Conservation (phyloP, 2,888 invertebrate genomes). For the Neuroscelio doddi region DNA sequence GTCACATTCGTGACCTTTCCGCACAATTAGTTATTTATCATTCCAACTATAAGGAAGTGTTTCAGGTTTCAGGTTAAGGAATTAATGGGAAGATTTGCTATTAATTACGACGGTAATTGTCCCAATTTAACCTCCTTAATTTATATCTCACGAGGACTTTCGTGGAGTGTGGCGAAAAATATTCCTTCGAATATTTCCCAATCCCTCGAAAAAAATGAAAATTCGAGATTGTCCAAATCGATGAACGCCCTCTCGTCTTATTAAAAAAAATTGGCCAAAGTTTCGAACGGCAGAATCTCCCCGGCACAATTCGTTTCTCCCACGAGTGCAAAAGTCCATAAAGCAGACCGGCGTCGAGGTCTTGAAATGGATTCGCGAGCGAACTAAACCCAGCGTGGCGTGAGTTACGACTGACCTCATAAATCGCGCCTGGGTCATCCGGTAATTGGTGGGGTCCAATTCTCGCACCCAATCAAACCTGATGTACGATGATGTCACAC, state of each 20-base stretch:
- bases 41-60: conserved; percentile 6
- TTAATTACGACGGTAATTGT: conserved; percentile 6
- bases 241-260: too few relatives aligned
- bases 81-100: too few relatives aligned
- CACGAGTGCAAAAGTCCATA: conserved; percentile 12
- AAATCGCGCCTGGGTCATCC: conserved; percentile 62
- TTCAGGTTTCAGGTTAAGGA: not conserved
- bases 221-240: too few relatives aligned
- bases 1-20: conserved; percentile 39
- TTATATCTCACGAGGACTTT: too few relatives aligned
- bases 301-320: conserved; percentile 3
- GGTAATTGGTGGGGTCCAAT: conserved; percentile 67
- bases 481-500: conserved; percentile 66
- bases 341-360: conserved; percentile 48
- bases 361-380: conserved; percentile 50
- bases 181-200: not conserved
- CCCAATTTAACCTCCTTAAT: too few relatives aligned
- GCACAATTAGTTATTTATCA: conserved; percentile 30
- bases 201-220: too few relatives aligned
- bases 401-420: conserved; percentile 69
- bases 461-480: conserved; percentile 67
- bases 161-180: too few relatives aligned
- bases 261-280: too few relatives aligned
- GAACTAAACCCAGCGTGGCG: conserved; percentile 35
- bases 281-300: too few relatives aligned